These are phyloP conservation scores for Urocynchramus pylzowi DNA, from an alignment of 2,113 vertebrate genomes.

Conservation along the genomic window DNA sequence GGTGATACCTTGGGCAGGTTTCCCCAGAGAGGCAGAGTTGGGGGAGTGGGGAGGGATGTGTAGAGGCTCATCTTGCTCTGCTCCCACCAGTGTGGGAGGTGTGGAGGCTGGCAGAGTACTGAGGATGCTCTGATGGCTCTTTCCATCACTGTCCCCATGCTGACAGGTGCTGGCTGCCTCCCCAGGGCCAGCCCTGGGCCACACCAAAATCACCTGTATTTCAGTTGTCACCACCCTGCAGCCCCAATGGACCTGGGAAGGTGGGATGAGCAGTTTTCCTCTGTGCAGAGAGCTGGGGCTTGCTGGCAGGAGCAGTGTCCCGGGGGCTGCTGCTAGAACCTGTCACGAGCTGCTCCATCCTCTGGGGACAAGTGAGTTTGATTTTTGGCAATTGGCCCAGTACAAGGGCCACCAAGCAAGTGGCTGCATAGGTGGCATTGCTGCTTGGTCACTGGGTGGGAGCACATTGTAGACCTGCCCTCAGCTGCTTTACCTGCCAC, in stretches of 20 bases:
- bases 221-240: neutral
- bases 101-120: neutral
- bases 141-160: neutral
- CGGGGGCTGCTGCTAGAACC: neutral
- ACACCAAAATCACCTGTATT: neutral
- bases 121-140: neutral
- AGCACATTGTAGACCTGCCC: too few relatives aligned
- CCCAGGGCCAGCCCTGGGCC: neutral
- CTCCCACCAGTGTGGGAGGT: neutral
- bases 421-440: neutral
- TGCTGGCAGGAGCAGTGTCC: neutral
- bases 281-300: rapidly evolving
- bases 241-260: too few relatives aligned
- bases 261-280: neutral
- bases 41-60: neutral
- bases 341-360: neutral
- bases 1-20: neutral
- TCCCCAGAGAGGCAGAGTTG: neutral
- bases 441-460: neutral
- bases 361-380: neutral
- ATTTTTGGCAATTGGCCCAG: neutral
- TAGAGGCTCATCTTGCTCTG: neutral
- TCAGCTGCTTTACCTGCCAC: neutral
- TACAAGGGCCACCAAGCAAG: neutral
- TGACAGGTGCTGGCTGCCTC: neutral